phyloP scores from a whole-genome alignment of 2,113 vertebrate species.

The Astur gentilis region DNA sequence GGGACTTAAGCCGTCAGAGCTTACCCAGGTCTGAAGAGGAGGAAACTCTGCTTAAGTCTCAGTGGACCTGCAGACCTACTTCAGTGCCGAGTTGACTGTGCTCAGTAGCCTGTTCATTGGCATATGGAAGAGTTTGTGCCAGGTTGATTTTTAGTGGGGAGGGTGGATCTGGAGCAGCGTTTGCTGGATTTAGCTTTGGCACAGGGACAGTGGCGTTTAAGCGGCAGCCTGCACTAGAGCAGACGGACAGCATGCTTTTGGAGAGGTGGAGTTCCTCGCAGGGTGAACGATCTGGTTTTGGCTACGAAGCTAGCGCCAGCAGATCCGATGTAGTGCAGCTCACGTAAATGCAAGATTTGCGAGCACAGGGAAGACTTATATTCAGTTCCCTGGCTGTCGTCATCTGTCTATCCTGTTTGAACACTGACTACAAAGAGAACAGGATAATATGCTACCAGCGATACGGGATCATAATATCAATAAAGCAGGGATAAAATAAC shows the following conservation, averaged over 20 bases:
- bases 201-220: neutral
- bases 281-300: neutral
- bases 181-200: neutral
- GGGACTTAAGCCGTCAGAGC: neutral
- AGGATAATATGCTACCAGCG: neutral
- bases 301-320: neutral
- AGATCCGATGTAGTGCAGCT: neutral
- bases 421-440: neutral
- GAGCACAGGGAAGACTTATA: neutral
- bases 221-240: neutral
- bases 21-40: neutral
- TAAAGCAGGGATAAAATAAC: neutral
- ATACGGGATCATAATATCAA: fast-evolving
- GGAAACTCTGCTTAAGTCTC: neutral
- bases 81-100: neutral
- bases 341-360: neutral
- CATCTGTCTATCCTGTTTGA: neutral
- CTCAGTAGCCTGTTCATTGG: too few species aligned
- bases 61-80: neutral
- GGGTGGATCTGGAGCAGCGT: neutral
- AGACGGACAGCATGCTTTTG: neutral
- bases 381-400: neutral
- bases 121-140: neutral
- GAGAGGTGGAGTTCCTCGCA: neutral
- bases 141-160: neutral